These are phyloP conservation scores for Chymomyza caudatula DNA, from an alignment of 2,888 invertebrate genomes.

Conservation along the genomic window DNA sequence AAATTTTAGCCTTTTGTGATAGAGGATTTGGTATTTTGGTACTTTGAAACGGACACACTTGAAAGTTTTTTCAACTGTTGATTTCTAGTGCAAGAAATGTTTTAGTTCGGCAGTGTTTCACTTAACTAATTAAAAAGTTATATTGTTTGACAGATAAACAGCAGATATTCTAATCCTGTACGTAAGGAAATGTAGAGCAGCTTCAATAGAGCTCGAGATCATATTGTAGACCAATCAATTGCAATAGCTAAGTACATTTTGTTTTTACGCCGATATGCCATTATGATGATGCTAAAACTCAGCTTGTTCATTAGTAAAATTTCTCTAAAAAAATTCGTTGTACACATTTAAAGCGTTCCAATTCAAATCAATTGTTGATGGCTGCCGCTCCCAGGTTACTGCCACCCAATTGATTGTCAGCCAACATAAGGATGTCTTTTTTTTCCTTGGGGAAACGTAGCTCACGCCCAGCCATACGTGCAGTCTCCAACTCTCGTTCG, in stretches of 20 bases:
- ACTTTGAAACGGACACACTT: no score
- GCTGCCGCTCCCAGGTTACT: slow-evolving; percentile 61
- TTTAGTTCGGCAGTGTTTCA: no score
- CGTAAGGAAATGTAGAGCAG: slow-evolving; percentile 41
- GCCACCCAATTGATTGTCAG: slow-evolving; percentile 87
- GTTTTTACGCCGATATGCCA: slow-evolving; percentile 31
- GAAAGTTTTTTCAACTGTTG: no score
- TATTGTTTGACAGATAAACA: no score
- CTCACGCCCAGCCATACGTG: slow-evolving; percentile 92
- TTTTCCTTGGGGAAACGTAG: slow-evolving; percentile 96
- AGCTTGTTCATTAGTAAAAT: slow-evolving; percentile 29
- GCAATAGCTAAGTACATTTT: slow-evolving; percentile 17
- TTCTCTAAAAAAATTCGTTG: slow-evolving; percentile 17
- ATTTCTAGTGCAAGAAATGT: no score
- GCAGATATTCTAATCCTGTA: no score
- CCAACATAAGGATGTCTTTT: slow-evolving; percentile 93
- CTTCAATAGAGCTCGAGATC: slow-evolving; percentile 63
- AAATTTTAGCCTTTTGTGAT: no score
- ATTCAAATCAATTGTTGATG: slow-evolving; percentile 58
- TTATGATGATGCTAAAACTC: slow-evolving; percentile 10
- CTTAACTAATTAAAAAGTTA: no score
- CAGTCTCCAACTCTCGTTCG: slow-evolving; percentile 91
- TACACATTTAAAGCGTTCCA: slow-evolving; percentile 2
- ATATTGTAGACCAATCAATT: slow-evolving; percentile 57
- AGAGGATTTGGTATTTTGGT: no score